Conservation (phyloP, 2,113 vertebrate genomes). For the Columba livia region DNA sequence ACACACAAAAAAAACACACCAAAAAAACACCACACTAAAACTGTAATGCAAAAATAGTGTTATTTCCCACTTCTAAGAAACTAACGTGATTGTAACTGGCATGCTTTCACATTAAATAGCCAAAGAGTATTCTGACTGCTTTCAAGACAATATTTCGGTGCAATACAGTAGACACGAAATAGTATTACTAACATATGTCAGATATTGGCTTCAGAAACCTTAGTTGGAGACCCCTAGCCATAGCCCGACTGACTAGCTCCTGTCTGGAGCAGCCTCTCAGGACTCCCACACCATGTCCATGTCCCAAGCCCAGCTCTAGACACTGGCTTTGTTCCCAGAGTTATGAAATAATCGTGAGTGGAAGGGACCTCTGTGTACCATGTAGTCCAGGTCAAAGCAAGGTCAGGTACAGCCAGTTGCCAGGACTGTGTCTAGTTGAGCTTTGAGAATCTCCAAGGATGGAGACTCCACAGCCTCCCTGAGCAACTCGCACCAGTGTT, state of each 20-base stretch:
- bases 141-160: neutral
- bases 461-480: no score
- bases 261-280: neutral
- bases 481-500: no score
- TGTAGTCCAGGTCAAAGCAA: neutral
- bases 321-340: rapidly evolving
- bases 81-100: neutral
- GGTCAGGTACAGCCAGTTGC: neutral
- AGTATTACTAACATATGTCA: neutral
- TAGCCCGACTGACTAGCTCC: neutral
- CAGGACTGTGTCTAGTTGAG: no score
- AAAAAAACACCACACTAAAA: no score
- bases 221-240: neutral
- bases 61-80: neutral
- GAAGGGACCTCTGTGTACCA: neutral
- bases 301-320: neutral
- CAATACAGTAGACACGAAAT: neutral
- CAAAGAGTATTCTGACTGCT: neutral
- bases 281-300: neutral
- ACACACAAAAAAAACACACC: no score
- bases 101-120: neutral
- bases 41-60: neutral
- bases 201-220: neutral
- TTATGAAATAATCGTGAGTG: neutral
- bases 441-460: no score